Evolutionary conservation across 2,113 vertebrate species (phyloP), one percentile per base, ranked within the genome.

Genomic region (Trogon melanurus): DNA sequence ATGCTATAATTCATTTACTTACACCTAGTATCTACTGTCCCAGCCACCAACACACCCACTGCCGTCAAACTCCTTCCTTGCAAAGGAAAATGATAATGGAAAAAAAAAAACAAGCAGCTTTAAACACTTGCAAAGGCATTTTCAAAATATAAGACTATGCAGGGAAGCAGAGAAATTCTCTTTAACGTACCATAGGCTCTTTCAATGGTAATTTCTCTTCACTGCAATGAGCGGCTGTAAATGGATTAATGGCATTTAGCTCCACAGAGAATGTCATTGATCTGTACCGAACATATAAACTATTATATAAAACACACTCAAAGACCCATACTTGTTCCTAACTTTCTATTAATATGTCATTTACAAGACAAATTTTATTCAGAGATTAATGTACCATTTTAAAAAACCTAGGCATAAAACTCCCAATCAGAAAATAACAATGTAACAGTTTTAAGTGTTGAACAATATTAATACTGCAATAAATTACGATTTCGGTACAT

Each of bases 231-330:
- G 85, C 6, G 47, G 61, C 41, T 92, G 92, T 96, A 97, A 98
- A 97, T 93, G 91, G 90, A 97, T 97, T 97, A 97, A 97, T 85
- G 81, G 90, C 79, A 97, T 82, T 97, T 93, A 97, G 93, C 88
- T 95, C 73, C 90, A 90, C 66, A 97, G n/a, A 87, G 60, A 64
- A 96, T 92, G 85, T 91, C 85, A 95, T 64, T 95, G 93, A 97
- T 97, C 91, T 90, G 79, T 47, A 51, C 34, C 12, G 36, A 97
- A 96, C 80, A 78, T 89, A 95, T 89, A 97, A 97, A 96, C 91
- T 84, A 67, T 86, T 92, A 85, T 2, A 95, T 65, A 89, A 96
- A 97, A 96, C 36, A 95, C 41, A 94, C 72, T 91, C 71, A 90
- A 88, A 97, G 89, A 97, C 93, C 65, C 60, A 74, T 32, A 88